A percentile compares a stretch with the other conserved stretches of the same genome.
phyloP scores from a whole-genome alignment of 1,140 invertebrate genomes.

The Drusus annulatus region DNA sequence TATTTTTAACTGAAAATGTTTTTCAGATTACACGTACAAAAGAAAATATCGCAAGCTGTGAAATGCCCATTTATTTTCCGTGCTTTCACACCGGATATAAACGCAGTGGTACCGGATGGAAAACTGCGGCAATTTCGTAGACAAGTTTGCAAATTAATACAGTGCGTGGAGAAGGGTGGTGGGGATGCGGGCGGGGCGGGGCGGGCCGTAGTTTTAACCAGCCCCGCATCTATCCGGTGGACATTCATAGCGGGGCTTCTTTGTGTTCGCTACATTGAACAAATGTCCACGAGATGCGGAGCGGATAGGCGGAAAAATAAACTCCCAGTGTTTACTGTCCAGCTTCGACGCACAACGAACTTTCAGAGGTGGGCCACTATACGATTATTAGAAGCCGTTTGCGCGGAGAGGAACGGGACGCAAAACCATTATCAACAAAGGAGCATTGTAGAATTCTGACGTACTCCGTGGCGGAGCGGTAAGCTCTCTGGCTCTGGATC shows the following conservation, averaged over 20 bases:
- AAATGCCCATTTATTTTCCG: constrained; percentile 19
- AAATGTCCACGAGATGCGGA: constrained; percentile 12
- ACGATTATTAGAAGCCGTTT: too few species aligned
- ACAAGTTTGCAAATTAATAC: constrained; percentile 44
- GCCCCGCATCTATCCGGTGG: constrained; percentile 2
- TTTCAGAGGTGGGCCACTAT: too few species aligned
- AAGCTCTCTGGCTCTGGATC: too few species aligned
- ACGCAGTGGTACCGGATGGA: background rate
- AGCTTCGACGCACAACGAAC: background rate
- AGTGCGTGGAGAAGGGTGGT: background rate
- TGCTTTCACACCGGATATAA: constrained; percentile 30
- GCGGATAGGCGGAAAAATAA: constrained; percentile 11
- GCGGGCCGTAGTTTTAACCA: background rate
- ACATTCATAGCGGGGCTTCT: constrained; percentile 34
- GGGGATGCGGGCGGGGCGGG: constrained; percentile 1
- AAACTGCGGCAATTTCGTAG: background rate
- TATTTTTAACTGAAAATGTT: too few species aligned
- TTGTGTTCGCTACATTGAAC: constrained; percentile 30
- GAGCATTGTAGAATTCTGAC: too few species aligned
- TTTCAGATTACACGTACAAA: constrained; percentile 28
- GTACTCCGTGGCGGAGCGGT: too few species aligned
- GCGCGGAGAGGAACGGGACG: too few species aligned
- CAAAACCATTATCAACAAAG: too few species aligned
- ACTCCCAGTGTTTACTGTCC: constrained; percentile 4
- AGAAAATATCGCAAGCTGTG: constrained; percentile 34